Evolutionary conservation across 2,797 vertebrate genomes (phyloP), one percentile per base, ranked within the genome.

Genomic region (Prunella strophiata): DNA sequence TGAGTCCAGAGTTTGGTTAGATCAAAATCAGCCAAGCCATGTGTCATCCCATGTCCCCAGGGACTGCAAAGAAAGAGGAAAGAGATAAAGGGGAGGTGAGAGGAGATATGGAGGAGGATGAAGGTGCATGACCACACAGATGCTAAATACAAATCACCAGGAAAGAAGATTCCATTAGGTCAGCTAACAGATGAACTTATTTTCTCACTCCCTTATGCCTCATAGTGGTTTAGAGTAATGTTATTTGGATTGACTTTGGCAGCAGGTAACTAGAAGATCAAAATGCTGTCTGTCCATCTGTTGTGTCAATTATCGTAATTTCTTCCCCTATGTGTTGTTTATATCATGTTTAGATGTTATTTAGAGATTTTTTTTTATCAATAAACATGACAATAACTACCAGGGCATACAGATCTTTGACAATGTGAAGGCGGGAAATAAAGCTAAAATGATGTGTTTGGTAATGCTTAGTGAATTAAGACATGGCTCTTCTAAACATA

Each of bases 241-340:
- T 54, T 85, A 40, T 89, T 89, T 85, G 52, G 78, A 83, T 74
- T 93, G 91, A 87, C 57, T 91, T 94, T 88, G 85, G 87, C 89
- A 94, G 87, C 72, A 91, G 91, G 93, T 94, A 92, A 30, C 77
- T 43, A 71, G 45, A 81, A 91, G 58, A 95, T 58, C 70, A 78
- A 75, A 94, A 85, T 52, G 38, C 34, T 83, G 16, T 68, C 85
- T 68, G 54, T 74, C 75, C 82, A 88, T 93, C 93, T 91, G 65
- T 67, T 52, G 32, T 51, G 65, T 61, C 9, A 14, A 88, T 89
- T 77, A 85, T 58, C 68, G n/a, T 40, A 91, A 72, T 88, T 95
- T 89, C 91, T 92, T 85, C 85, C 82, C 38, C 42, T 71, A 21
- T 32, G 68, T 80, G 34, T 32, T 89, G 43, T 85, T 95, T 77